Conservation (phyloP, 2,113 vertebrate species). For the Notothenia rossii region DNA sequence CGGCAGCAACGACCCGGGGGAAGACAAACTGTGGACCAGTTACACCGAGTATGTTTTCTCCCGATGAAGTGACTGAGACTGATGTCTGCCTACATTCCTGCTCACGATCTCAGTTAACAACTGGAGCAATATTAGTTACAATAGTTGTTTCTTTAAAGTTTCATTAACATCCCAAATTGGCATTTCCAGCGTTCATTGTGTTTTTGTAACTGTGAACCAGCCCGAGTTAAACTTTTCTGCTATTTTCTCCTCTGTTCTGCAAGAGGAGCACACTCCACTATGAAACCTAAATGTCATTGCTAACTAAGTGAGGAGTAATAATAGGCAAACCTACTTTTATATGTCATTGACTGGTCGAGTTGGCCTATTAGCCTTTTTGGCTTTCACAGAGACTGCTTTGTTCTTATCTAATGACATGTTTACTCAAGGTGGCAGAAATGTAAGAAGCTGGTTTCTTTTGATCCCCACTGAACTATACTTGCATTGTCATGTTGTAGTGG, state of each 20-base stretch:
- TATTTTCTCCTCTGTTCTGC: constrained; percentile 4
- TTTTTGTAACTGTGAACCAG: background rate
- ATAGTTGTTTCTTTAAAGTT: background rate
- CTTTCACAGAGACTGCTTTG: constrained; percentile 23
- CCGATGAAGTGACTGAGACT: constrained; percentile 55
- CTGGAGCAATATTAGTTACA: background rate
- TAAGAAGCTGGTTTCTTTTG: constrained; percentile 12
- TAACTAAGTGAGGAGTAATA: background rate
- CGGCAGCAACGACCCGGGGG: constrained; percentile 89
- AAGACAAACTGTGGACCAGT: constrained; percentile 99
- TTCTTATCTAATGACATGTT: constrained; percentile 9
- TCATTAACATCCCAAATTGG: constrained; percentile 7
- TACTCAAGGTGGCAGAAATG: constrained; percentile 11
- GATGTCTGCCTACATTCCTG: background rate
- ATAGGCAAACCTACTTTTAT: background rate
- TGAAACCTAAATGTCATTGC: constrained; percentile 2
- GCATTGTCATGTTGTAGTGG: background rate
- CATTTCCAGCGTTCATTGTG: background rate
- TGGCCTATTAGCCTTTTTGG: constrained; percentile 3
- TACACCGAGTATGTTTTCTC: constrained; percentile 98
- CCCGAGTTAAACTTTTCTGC: constrained; percentile 17
- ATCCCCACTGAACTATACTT: constrained; percentile 2
- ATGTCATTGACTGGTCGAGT: background rate
- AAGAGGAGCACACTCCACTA: background rate
- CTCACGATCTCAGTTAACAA: background rate